These are phyloP conservation scores for Oncorhynchus clarkii DNA, from an alignment of 2,113 vertebrate species.

Conservation along the genomic window DNA sequence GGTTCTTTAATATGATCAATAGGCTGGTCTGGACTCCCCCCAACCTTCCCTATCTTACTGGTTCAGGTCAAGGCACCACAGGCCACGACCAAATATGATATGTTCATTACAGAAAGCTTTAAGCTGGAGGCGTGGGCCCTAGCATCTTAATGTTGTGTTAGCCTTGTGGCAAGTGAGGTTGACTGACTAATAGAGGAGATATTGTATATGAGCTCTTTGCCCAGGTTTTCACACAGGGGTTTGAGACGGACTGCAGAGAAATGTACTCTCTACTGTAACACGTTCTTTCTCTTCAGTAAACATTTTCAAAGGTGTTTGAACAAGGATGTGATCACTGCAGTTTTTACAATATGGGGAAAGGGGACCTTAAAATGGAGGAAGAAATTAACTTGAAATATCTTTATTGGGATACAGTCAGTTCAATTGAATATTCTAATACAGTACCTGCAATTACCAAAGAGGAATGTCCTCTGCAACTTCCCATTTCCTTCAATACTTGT, in stretches of 20 bases:
- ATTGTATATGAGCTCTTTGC: neutral
- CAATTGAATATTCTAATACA: slow-evolving; percentile 7
- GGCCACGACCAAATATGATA: neutral
- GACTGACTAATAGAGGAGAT: neutral
- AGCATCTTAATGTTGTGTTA: slow-evolving; percentile 39
- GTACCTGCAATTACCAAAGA: slow-evolving; percentile 12
- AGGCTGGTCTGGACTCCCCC: neutral
- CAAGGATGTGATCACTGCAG: slow-evolving; percentile 46
- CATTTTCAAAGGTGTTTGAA: slow-evolving; percentile 28
- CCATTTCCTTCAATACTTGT: slow-evolving; percentile 26
- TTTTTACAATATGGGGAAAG: slow-evolving; percentile 7
- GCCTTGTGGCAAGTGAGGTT: slow-evolving; percentile 38
- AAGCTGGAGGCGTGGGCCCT: neutral
- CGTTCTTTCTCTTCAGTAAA: neutral
- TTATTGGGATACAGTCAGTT: slow-evolving; percentile 3
- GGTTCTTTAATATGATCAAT: slow-evolving; percentile 3
- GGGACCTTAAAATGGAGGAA: slow-evolving; percentile 10
- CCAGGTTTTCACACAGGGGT: neutral
- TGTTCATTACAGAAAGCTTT: neutral
- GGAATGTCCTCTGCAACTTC: slow-evolving; percentile 7
- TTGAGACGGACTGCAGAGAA: neutral
- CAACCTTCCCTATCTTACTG: slow-evolving; percentile 10
- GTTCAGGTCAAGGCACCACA: neutral
- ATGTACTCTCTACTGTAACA: neutral
- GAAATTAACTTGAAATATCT: neutral